Percentiles rank a stretch among this genome's conserved stretches.
Conservation (phyloP, 2,797 vertebrate genomes). For the Diglossa cyanea region DNA sequence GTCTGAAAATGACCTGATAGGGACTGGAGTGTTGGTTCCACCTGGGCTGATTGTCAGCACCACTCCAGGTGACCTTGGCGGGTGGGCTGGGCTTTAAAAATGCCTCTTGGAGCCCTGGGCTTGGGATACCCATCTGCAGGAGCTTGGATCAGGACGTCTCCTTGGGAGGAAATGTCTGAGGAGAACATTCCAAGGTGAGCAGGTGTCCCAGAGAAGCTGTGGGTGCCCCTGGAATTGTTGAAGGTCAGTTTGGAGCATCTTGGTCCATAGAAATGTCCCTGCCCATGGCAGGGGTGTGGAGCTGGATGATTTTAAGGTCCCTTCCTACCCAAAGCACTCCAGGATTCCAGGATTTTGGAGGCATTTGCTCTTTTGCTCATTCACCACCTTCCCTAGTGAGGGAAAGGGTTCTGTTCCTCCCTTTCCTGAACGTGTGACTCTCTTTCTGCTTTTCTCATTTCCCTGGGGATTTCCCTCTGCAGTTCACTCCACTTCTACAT, state of each 20-base stretch:
- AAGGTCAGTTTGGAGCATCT: neutral
- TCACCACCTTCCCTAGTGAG: neutral
- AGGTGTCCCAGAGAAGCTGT: neutral
- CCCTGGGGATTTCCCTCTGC: neutral
- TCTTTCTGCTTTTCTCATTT: neutral
- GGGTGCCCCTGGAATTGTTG: neutral
- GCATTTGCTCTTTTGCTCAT: neutral
- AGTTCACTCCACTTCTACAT: neutral
- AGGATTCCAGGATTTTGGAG: neutral
- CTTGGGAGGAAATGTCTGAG: neutral
- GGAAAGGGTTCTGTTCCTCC: neutral
- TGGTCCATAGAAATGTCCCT: neutral
- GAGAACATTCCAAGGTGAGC: fast-evolving
- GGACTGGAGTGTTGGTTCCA: neutral
- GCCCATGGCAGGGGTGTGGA: fast-evolving
- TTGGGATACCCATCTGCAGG: neutral
- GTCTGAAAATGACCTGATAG: neutral
- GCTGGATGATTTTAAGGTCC: neutral
- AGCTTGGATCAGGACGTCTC: neutral
- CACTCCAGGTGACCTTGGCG: neutral
- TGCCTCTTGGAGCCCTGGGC: neutral
- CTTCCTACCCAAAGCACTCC: neutral
- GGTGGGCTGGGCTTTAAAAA: neutral
- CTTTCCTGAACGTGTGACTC: neutral
- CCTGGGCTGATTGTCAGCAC: neutral